Evolutionary conservation across 2,113 vertebrate genomes (phyloP), one percentile per base, ranked within the genome.

Genomic region (Megalops atlanticus): DNA sequence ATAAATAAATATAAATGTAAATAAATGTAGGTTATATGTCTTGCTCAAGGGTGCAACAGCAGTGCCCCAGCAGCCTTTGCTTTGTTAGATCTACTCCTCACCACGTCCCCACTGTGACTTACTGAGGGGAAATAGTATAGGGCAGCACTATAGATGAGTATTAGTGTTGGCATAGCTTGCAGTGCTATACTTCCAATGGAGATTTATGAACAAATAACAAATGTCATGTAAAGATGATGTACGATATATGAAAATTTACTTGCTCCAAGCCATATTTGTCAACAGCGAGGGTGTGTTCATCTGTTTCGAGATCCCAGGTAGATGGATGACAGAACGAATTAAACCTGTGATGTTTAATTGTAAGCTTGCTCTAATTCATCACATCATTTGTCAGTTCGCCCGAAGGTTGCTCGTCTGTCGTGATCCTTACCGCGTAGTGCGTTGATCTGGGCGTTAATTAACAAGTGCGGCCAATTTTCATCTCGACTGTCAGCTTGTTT

Each of bases 271-370:
- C 49, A n/a, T 70, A 40, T 10, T 80, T 72, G 12, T 41, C 15
- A 15, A 69, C 31, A 71, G 1, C 2, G 70, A 14, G 58, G 1
- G n/a, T 8, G 58, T 16, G 43, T 6, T 43, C 10, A 31, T 1
- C 47, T 2, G 31, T 58, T 54, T 52, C 12, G 11, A 54, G 35
- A 70, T 68, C 33, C 12, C 77, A 43, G 54, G 54, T 79, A 43
- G 43, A 71, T 79, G 47, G 33, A 79, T 24, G 31, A 33, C 68
- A 38, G 43, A 45, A 49, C 21, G n/a, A 79, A 72, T 72, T 38
- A 72, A 79, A 45, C 24, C 39, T 38, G 64, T 71, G 64, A 71
- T 35, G 64, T 72, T 14, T 73, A 80, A 73, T 31, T 80, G 70
- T 69, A 80, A 71, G 70, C 47, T 14, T 27, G 47, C 16, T 58